phyloP scores from a whole-genome alignment of 1,140 invertebrate species.

The Drosophila setifemur region DNA sequence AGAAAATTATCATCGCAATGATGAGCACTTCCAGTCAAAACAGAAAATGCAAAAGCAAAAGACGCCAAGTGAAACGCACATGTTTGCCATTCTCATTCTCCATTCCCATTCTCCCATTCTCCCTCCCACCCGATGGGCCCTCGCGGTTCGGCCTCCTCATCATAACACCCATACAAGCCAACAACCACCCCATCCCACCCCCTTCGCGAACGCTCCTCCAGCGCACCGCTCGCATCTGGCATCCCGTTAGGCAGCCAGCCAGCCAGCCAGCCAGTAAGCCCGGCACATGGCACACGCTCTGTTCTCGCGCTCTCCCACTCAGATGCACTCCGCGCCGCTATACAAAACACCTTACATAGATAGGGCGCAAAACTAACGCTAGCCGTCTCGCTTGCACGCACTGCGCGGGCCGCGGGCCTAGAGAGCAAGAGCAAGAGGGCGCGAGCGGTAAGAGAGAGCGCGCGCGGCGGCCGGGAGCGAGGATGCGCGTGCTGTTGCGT shows the following conservation, averaged over 20 bases:
- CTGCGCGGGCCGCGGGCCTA: not conserved
- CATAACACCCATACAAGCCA: slow-evolving; percentile 9
- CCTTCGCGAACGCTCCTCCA: not conserved
- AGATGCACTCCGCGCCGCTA: slow-evolving; percentile 73
- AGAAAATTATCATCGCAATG: slow-evolving; percentile 35
- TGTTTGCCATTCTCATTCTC: slow-evolving; percentile 40
- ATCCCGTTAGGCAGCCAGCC: slow-evolving; percentile 1
- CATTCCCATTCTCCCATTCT: too few relatives aligned
- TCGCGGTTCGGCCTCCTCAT: not conserved
- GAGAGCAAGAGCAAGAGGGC: slow-evolving; percentile 41
- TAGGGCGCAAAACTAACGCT: slow-evolving; percentile 66
- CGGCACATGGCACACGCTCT: slow-evolving; percentile 66
- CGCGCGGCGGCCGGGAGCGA: slow-evolving; percentile 22
- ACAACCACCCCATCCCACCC: not conserved
- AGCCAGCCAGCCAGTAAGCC: slow-evolving; percentile 69
- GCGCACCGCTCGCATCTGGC: not conserved
- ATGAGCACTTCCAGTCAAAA: slow-evolving; percentile 71
- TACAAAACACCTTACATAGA: slow-evolving; percentile 72
- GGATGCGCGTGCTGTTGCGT: slow-evolving; percentile 54
- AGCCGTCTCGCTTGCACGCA: slow-evolving; percentile 58
- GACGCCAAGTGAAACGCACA: slow-evolving; percentile 51
- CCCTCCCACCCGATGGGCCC: slow-evolving; percentile 15
- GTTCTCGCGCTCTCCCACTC: slow-evolving; percentile 75
- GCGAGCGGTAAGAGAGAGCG: slow-evolving; percentile 41
- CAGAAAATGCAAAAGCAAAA: slow-evolving; percentile 35